These are phyloP conservation scores for Cathartes aura DNA, from an alignment of 2,113 vertebrate genomes.

Conservation along the genomic window DNA sequence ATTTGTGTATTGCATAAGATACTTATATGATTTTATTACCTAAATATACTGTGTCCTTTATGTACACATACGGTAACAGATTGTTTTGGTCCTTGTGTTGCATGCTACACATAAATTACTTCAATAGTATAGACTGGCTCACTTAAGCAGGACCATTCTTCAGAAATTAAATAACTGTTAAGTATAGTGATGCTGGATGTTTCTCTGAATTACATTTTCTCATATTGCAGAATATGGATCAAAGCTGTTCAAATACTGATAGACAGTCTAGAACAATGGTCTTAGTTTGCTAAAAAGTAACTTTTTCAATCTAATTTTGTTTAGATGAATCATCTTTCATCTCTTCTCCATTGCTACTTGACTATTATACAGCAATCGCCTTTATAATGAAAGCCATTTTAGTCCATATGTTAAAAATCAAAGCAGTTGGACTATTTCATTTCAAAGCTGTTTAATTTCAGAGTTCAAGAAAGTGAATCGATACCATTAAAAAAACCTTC, in stretches of 20 bases:
- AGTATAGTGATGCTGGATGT: background rate
- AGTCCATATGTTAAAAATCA: background rate
- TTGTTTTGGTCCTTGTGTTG: background rate
- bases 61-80: background rate
- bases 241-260: background rate
- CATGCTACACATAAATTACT: background rate
- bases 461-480: background rate
- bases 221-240: background rate
- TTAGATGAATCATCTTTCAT: background rate
- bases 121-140: background rate
- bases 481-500: background rate
- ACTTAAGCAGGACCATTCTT: background rate
- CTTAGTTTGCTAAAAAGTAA: background rate
- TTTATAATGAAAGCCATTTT: background rate
- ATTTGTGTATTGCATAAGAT: background rate
- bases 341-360: background rate
- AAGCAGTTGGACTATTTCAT: background rate
- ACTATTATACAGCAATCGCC: background rate
- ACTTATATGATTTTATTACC: background rate
- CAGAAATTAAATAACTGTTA: background rate
- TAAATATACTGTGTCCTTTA: background rate
- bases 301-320: background rate
- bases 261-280: background rate
- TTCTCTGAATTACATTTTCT: background rate
- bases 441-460: background rate